Conservation (phyloP, 1,140 invertebrate species). For the Wiebesia pumilae region DNA sequence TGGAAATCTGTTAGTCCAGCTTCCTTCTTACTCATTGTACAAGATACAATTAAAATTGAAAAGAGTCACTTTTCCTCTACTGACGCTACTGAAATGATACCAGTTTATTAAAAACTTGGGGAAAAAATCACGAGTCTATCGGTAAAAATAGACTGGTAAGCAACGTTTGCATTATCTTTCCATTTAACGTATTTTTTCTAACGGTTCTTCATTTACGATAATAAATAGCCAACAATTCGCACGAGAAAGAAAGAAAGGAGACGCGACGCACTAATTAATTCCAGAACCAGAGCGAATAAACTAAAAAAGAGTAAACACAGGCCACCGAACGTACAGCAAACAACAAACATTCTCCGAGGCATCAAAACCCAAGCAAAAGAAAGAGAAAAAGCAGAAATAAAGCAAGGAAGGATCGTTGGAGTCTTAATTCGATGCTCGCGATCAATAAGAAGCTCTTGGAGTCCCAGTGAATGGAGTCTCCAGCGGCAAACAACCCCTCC, state of each 20-base stretch:
- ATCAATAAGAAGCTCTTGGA: slow-evolving; percentile 16
- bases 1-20: no score
- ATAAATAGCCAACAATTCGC: background rate
- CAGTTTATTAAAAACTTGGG: no score
- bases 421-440: slow-evolving; percentile 14
- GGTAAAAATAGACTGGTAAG: background rate
- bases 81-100: no score
- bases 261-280: background rate
- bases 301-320: background rate
- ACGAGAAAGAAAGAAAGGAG: background rate
- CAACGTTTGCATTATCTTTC: background rate
- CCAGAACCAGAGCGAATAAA: background rate
- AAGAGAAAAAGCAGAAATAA: background rate
- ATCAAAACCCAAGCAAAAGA: background rate
- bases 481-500: background rate
- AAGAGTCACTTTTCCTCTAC: no score
- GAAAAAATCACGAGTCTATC: no score
- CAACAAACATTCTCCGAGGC: background rate
- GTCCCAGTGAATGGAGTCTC: slow-evolving; percentile 5
- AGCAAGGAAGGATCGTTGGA: background rate
- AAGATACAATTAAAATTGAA: no score
- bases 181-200: background rate
- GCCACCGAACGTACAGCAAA: background rate
- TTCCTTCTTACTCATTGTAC: no score
- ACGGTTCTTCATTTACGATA: background rate